These are phyloP conservation scores for Pollenia labialis DNA, from an alignment of 2,888 invertebrate species.

Conservation along the genomic window DNA sequence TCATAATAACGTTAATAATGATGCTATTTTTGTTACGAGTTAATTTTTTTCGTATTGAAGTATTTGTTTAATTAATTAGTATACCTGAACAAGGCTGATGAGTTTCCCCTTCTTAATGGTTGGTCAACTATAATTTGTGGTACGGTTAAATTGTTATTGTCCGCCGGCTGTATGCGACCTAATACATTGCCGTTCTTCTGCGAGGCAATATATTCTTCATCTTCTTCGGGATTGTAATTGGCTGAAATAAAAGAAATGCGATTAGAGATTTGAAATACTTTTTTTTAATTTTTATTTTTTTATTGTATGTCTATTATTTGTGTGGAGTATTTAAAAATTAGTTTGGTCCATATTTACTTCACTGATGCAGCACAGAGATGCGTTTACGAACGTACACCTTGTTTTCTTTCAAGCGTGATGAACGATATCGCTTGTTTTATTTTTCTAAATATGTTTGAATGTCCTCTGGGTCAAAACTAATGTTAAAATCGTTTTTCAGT, in stretches of 20 bases:
- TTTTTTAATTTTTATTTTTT: too few species aligned
- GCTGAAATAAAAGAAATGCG: conserved; percentile 76
- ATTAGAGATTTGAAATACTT: neutral
- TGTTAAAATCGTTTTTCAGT: too few species aligned
- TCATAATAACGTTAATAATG: conserved; percentile 27
- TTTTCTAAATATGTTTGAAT: too few species aligned
- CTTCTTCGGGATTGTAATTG: conserved; percentile 84
- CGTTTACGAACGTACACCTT: too few species aligned
- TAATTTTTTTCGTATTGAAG: neutral
- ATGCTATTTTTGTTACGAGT: conserved; percentile 9
- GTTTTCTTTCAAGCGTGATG: too few species aligned
- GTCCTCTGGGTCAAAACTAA: too few species aligned
- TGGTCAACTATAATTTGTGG: conserved; percentile 82
- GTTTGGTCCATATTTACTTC: too few species aligned
- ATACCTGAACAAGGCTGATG: conserved; percentile 79
- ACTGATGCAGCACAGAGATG: too few species aligned
- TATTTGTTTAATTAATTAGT: conserved; percentile 76
- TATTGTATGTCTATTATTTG: too few species aligned
- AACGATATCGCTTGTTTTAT: too few species aligned
- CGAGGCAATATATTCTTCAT: conserved; percentile 80
- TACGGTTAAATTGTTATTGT: conserved; percentile 81
- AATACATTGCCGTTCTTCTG: conserved; percentile 81
- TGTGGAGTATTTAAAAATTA: too few species aligned
- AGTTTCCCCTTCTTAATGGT: conserved; percentile 80
- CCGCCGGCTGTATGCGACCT: conserved; percentile 80